These are phyloP conservation scores for Pristionchus fissidentatus DNA, from an alignment of 2,888 invertebrate genomes.

Conservation along the genomic window DNA sequence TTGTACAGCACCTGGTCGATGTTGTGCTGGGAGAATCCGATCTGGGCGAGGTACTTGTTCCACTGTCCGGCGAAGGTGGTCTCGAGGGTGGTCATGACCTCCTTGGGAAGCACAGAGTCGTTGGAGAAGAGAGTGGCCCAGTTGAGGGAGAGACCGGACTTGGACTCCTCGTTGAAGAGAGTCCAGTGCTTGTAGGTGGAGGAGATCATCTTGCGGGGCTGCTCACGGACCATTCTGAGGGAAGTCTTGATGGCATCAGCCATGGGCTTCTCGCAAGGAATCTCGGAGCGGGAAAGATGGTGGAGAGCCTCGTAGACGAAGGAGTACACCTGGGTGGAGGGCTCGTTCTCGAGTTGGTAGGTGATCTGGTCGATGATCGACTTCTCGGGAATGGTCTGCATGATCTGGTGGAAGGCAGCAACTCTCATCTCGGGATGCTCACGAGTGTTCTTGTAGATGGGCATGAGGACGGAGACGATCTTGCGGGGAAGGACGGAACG, in stretches of 20 bases:
- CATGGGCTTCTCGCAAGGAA: conserved; percentile 63
- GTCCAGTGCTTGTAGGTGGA: conserved; percentile 57
- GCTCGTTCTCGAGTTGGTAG: conserved; percentile 49
- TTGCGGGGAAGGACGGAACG: conserved; percentile 51
- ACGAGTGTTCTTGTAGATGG: conserved; percentile 54
- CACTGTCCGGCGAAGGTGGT: conserved; percentile 60
- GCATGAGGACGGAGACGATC: conserved; percentile 58
- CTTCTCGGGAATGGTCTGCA: conserved; percentile 51
- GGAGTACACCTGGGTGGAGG: conserved; percentile 52
- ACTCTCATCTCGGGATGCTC: conserved; percentile 57
- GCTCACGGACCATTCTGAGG: conserved; percentile 53
- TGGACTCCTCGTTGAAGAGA: conserved; percentile 56
- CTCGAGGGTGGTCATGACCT: conserved; percentile 56
- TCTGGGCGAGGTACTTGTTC: conserved; percentile 58
- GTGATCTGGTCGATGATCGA: conserved; percentile 56
- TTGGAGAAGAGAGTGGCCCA: conserved; percentile 63
- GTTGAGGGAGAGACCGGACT: conserved; percentile 60
- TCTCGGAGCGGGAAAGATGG: conserved; percentile 60
- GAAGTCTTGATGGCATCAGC: conserved; percentile 18
- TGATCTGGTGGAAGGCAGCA: conserved; percentile 54
- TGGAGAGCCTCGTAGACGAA: conserved; percentile 61
- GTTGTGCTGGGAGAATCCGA: conserved; percentile 62
- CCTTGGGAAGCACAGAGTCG: conserved; percentile 59
- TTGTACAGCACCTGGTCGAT: conserved; percentile 57
- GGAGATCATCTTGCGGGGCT: conserved; percentile 53